A percentile compares a stretch with the other conserved stretches of the same genome.
Conservation (phyloP, 2,888 invertebrate species). For the Lasioglossum figueresi region DNA sequence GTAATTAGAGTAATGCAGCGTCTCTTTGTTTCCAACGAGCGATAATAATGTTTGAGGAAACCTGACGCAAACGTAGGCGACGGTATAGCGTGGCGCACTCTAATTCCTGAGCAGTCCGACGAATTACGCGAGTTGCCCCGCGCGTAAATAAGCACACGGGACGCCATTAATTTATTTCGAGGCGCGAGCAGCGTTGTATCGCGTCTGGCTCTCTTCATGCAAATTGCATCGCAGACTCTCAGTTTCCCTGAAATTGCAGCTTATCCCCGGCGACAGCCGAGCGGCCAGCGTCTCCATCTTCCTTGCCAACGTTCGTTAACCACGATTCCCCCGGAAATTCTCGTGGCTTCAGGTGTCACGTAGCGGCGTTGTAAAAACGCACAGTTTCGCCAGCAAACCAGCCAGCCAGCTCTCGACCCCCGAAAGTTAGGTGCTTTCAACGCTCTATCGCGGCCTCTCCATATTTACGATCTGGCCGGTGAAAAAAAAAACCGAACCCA, state of each 20-base stretch:
- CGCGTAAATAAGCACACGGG: not conserved
- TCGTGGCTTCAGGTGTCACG: slow-evolving; percentile 38
- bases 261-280: slow-evolving; percentile 29
- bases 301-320: slow-evolving; percentile 46
- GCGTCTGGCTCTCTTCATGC: not conserved
- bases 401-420: not conserved
- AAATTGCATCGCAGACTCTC: slow-evolving; percentile 39
- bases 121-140: not conserved
- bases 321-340: slow-evolving; percentile 23
- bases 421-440: slow-evolving; percentile 33
- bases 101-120: not conserved
- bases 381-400: slow-evolving; percentile 6
- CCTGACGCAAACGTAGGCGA: not conserved
- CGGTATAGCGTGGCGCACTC: not conserved
- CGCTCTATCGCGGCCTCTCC: slow-evolving; percentile 13
- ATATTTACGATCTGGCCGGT: slow-evolving; percentile 37
- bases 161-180: slow-evolving; percentile 15
- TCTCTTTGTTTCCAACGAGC: not conserved
- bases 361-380: slow-evolving; percentile 33
- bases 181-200: not conserved
- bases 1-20: not conserved
- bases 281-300: slow-evolving; percentile 27
- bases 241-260: slow-evolving; percentile 32
- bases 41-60: not conserved
- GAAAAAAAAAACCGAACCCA: slow-evolving; percentile 26